Base-by-base conservation (phyloP, 2,797 vertebrate genomes). In the Lithobates sylvaticus region DNA sequence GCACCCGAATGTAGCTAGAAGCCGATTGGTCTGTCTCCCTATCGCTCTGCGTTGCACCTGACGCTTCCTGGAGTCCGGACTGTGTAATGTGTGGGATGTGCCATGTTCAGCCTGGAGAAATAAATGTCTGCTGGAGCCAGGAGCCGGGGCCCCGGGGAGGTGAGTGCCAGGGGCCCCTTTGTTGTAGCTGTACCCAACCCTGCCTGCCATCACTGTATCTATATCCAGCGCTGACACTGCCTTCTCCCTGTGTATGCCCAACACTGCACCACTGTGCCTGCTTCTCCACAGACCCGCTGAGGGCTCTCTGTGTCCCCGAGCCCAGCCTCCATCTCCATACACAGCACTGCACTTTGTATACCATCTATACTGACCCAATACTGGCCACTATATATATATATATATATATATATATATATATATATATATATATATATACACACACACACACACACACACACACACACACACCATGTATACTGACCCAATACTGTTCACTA, bases 1-100 rank as follows among this genome's bases (percentile, higher is more conserved):
- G 27, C 1, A 12, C 29, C 18, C 10, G 42, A 5, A 26, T 15
- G 12, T 10, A 67, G 12, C 12, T 26, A 5, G 27, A 67, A 32
- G 27, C 10, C 15, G 84, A 91, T 93, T 93, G 75, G 91, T 71
- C 15, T 15, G 6, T 3, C 1, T 26, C 1, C 12, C 65, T 86
- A 78, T 89, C 90, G 3, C 21, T 90, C 88, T 1, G 23, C 77
- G 79, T 73, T 85, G 78, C 88, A 88, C 86, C 90, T 91, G 89
- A 72, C 89, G 86, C 88, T 90, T 90, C 88, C 88, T 88, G 86
- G 81, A 88, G 88, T 86, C 87, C 16, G 65, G 81, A 84, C 75
- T 89, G 89, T 29, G 65, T 67, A 84, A 85, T 88, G 88, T 91
- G 88, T 88, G 85, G 84, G 78, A 26, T 16, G 76, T 76, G 76